Percentiles rank a stretch among this genome's conserved stretches.
Evolutionary conservation across 2,888 invertebrate genomes (phyloP).

Genomic region (Hemicrepidius hirtus): DNA sequence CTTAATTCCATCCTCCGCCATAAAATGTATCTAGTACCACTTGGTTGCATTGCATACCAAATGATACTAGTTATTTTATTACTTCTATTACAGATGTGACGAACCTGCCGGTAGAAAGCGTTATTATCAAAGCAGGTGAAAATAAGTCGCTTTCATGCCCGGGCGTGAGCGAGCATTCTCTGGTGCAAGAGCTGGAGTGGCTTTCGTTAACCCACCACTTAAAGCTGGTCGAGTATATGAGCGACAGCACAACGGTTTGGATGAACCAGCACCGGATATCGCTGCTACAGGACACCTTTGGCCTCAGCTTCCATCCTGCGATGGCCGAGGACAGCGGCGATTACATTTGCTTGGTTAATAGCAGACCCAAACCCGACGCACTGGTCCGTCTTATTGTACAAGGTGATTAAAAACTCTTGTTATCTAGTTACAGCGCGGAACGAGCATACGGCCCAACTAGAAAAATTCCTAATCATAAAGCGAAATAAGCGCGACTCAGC

Average conservation of each 20-base stretch:
- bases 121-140: conserved; percentile 78
- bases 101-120: conserved; percentile 75
- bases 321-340: conserved; percentile 79
- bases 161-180: conserved; percentile 80
- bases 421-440: background rate
- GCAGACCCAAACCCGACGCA: conserved; percentile 79
- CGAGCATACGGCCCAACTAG: background rate
- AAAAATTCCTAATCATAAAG: conserved; percentile 8
- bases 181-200: conserved; percentile 80
- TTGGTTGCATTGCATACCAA: background rate
- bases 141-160: conserved; percentile 81
- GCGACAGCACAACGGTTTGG: conserved; percentile 74
- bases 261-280: conserved; percentile 75
- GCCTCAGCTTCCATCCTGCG: conserved; percentile 78
- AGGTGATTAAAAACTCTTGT: conserved; percentile 70
- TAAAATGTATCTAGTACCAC: background rate
- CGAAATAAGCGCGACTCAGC: background rate
- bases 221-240: conserved; percentile 74
- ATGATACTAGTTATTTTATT: conserved; percentile 20
- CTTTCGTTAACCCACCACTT: conserved; percentile 68
- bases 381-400: conserved; percentile 80
- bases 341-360: conserved; percentile 82
- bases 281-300: conserved; percentile 77
- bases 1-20: background rate
- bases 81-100: conserved; percentile 75